These are phyloP conservation scores for Aix galericulata DNA, from an alignment of 2,113 vertebrate genomes.

Conservation along the genomic window DNA sequence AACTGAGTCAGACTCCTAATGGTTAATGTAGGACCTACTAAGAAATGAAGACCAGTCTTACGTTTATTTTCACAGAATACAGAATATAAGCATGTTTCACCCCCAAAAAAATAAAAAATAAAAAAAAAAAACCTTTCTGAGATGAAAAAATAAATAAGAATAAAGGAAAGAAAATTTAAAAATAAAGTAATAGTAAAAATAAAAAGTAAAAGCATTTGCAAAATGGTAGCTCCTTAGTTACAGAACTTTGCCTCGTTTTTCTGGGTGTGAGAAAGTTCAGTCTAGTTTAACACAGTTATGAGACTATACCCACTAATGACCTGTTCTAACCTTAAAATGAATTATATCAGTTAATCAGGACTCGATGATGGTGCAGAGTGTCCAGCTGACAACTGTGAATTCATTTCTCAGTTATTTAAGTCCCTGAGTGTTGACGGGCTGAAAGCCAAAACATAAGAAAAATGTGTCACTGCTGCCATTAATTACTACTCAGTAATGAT, in stretches of 20 bases:
- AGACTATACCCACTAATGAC: neutral
- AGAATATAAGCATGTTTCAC: neutral
- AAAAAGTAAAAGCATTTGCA: neutral
- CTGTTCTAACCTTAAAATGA: neutral
- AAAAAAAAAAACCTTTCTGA: neutral
- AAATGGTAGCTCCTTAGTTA: neutral
- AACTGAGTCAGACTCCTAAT: neutral
- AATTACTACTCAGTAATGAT: neutral
- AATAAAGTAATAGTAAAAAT: too few species aligned
- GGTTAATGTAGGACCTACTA: neutral
- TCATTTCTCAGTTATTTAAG: neutral
- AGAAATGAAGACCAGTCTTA: neutral
- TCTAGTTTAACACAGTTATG: neutral
- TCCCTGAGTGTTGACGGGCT: neutral
- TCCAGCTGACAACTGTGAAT: neutral
- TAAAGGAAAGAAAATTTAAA: neutral
- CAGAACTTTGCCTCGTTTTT: neutral
- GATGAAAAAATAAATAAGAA: too few species aligned
- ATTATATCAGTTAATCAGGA: neutral
- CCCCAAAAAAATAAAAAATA: neutral
- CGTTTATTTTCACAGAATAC: neutral
- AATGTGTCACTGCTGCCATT: neutral
- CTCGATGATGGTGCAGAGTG: neutral
- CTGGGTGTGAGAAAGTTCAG: neutral
- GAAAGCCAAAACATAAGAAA: neutral